phyloP scores from a whole-genome alignment of 1,140 invertebrate genomes.

The Lordiphosa collinella region DNA sequence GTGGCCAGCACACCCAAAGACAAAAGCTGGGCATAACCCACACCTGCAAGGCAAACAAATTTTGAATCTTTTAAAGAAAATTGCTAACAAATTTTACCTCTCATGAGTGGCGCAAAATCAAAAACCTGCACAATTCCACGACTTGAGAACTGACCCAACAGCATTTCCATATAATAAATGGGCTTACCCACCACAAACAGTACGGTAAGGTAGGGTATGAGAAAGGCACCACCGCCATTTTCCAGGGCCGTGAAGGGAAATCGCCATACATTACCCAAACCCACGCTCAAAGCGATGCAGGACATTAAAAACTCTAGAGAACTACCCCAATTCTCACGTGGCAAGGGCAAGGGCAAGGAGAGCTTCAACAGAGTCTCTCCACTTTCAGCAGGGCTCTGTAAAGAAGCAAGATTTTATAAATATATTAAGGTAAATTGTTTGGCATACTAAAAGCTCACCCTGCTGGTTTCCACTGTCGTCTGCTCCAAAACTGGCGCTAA shows the following conservation, averaged over 20 bases:
- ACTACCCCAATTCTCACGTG: constrained; percentile 89
- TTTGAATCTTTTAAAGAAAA: neutral
- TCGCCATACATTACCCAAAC: constrained; percentile 84
- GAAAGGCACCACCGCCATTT: constrained; percentile 88
- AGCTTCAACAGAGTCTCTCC: constrained; percentile 17
- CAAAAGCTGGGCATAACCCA: constrained; percentile 88
- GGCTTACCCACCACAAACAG: constrained; percentile 92
- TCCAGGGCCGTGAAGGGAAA: constrained; percentile 93
- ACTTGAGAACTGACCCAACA: constrained; percentile 88
- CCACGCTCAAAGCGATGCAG: constrained; percentile 94
- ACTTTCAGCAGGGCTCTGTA: neutral
- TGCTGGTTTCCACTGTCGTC: constrained; percentile 17
- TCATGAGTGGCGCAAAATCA: constrained; percentile 82
- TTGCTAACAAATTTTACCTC: constrained; percentile 80
- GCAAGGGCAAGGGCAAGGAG: constrained; percentile 7
- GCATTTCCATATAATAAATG: constrained; percentile 93
- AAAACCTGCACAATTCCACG: constrained; percentile 86
- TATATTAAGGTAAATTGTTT: too few species aligned
- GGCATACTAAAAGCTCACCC: constrained; percentile 17
- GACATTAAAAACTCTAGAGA: constrained; percentile 93
- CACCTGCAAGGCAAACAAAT: constrained; percentile 80
- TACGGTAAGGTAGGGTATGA: constrained; percentile 91
- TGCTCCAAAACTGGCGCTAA: neutral
- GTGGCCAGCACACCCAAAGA: constrained; percentile 84
- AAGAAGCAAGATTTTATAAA: too few species aligned